A percentile compares a stretch with the other conserved stretches of the same genome.
Conservation (phyloP, 1,140 invertebrate genomes). For the Drosophila sulfurigaster region DNA sequence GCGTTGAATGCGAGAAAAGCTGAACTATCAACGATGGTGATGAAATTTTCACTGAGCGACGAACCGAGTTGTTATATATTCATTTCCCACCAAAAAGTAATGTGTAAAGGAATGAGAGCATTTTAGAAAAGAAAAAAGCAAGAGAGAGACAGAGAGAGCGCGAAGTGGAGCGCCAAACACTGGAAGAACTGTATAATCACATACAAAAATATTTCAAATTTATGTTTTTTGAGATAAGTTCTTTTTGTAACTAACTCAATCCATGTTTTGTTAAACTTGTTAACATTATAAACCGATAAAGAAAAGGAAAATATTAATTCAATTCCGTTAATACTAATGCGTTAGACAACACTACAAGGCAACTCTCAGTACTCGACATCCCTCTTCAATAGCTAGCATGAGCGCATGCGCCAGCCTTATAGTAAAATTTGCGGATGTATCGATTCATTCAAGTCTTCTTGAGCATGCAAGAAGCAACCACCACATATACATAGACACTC, state of each 20-base stretch:
- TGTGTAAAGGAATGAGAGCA: conserved; percentile 50
- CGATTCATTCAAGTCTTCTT: conserved; percentile 72
- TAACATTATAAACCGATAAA: neutral
- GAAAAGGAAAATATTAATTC: neutral
- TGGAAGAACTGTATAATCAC: neutral
- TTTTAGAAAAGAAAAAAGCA: conserved; percentile 9
- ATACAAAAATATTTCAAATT: neutral
- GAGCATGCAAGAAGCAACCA: conserved; percentile 57
- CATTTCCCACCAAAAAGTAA: conserved; percentile 72
- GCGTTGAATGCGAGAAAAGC: conserved; percentile 55
- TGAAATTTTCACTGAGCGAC: conserved; percentile 83
- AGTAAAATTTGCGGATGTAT: conserved; percentile 58
- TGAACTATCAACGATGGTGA: conserved; percentile 82
- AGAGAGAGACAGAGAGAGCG: conserved; percentile 4
- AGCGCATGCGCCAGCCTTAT: conserved; percentile 56
- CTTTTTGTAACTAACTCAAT: no score
- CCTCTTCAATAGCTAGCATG: conserved; percentile 7
- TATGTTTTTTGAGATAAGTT: neutral
- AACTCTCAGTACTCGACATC: conserved; percentile 20
- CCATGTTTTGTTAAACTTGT: no score
- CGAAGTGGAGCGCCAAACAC: conserved; percentile 1
- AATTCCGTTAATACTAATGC: conserved; percentile 42
- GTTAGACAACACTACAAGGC: conserved; percentile 53
- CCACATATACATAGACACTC: conserved; percentile 17
- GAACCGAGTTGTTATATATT: conserved; percentile 61